Percentiles rank a stretch among this genome's conserved stretches.
Evolutionary conservation across 2,113 vertebrate genomes (phyloP).

Genomic region (Tapirus terrestris): DNA sequence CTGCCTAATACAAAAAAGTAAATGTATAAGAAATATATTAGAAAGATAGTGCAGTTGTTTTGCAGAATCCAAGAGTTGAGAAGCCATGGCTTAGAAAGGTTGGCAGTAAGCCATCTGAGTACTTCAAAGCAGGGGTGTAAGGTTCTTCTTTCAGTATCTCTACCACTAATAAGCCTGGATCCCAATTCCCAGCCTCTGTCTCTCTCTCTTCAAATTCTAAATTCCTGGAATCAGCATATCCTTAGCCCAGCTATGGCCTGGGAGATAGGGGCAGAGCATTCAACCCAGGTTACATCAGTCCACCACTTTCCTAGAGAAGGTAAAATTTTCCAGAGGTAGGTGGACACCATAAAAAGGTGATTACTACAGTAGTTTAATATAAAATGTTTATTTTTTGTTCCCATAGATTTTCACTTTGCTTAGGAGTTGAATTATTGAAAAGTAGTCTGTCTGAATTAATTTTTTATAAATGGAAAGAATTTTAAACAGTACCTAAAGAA

Average conservation of each 20-base stretch:
- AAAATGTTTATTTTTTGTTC: neutral
- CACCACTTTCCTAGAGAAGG: neutral
- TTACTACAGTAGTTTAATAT: neutral
- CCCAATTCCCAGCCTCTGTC: neutral
- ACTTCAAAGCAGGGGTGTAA: neutral
- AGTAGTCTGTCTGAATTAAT: conserved; percentile 53
- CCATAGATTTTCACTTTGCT: conserved; percentile 3
- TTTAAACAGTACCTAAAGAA: conserved; percentile 41
- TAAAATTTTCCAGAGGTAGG: neutral
- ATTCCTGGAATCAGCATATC: neutral
- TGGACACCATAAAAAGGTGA: neutral
- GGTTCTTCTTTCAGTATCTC: neutral
- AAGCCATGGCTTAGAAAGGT: neutral
- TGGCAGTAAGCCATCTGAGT: neutral
- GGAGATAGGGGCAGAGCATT: neutral
- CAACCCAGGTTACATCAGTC: neutral
- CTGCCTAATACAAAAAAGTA: neutral
- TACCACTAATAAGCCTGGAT: neutral
- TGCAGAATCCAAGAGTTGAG: neutral
- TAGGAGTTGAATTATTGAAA: conserved; percentile 39
- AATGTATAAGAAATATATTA: neutral
- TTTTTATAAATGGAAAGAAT: conserved; percentile 51
- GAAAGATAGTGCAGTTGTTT: neutral
- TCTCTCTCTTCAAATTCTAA: neutral
- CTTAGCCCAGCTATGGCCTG: neutral